Base-by-base conservation (phyloP, 2,797 vertebrate species). In the Enoplosus armatus region DNA sequence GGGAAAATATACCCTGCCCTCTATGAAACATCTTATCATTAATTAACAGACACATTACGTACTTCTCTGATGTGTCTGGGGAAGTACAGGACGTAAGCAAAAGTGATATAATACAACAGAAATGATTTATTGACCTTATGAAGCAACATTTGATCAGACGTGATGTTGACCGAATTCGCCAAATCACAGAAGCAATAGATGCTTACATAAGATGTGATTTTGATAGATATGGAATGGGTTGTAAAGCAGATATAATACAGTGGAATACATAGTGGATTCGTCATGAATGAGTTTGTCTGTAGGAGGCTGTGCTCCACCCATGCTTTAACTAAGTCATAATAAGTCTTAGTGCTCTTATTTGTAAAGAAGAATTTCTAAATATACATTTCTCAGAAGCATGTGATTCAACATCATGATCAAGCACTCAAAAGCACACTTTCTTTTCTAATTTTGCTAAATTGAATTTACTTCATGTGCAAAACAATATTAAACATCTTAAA, bases 11-110 rank as follows among this genome's bases (percentile, higher is more conserved):
- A 91, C 81, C 79, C 89, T 92, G 83, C 82, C 78, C 85, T 80
- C 72, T 54, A 55, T 73, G 75, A 83, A 73, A 58, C 8, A 61
- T 83, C 79, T 92, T 83, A 95, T 95, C 84, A 95, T 87, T 94
- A 94, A 95, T 93, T 93, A 93, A 95, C 94, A 86, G 88, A 84
- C 56, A 70, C 2, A 48, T 80, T 72, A 61, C 33, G 61, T 77
- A 27, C 72, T 22, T 18, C 65, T 80, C 50, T 39, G 24, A 72
- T 79, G 59, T 63, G 6, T 64, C 22, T 27, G 37, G 77, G 78
- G 64, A 77, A 77, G 79, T 56, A 31, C 20, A 41, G 22, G 18
- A 47, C 8, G 5, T 8, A 62, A 60, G 39, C 45, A 33, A 41
- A 55, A 18, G 35, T 22, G 68, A 77, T 27, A 73, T 50, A 70